Evolutionary conservation across 2,113 vertebrate genomes (phyloP).

Genomic region (Taurulus bubalis): DNA sequence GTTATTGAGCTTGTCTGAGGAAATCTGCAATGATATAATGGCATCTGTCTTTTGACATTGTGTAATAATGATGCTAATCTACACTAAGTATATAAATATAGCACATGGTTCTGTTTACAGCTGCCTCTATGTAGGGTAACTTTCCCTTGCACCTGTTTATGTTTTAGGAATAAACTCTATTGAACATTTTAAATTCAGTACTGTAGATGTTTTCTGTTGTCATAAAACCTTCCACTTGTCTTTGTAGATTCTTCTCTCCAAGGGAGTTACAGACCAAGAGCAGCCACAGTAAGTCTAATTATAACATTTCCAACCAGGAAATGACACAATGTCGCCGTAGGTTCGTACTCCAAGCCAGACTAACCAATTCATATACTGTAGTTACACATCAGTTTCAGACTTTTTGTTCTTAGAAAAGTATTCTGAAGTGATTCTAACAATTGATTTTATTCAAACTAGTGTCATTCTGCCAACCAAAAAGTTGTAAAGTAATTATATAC

Average conservation of each 20-base stretch:
- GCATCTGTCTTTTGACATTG: background rate
- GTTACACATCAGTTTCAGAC: background rate
- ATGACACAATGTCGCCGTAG: background rate
- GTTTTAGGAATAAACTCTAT: background rate
- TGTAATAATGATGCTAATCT: background rate
- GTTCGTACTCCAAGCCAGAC: background rate
- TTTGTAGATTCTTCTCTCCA: conserved; percentile 85
- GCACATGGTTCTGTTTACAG: no score
- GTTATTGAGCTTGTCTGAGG: background rate
- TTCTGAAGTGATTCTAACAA: background rate
- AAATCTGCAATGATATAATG: background rate
- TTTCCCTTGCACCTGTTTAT: background rate
- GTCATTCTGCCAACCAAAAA: background rate
- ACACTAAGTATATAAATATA: background rate
- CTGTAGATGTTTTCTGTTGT: conserved; percentile 10
- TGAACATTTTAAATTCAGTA: background rate
- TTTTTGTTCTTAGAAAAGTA: background rate
- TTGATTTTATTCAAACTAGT: background rate
- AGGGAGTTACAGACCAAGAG: conserved; percentile 84
- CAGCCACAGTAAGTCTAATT: conserved; percentile 80
- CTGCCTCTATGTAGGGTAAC: background rate
- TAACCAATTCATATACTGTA: background rate
- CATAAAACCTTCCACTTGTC: conserved; percentile 10
- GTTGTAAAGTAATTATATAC: background rate
- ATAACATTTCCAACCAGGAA: conserved; percentile 1